A percentile compares a stretch with the other conserved stretches of the same genome.
Evolutionary conservation across 1,140 invertebrate genomes (phyloP).

Genomic region (Leptopilina clavipes): DNA sequence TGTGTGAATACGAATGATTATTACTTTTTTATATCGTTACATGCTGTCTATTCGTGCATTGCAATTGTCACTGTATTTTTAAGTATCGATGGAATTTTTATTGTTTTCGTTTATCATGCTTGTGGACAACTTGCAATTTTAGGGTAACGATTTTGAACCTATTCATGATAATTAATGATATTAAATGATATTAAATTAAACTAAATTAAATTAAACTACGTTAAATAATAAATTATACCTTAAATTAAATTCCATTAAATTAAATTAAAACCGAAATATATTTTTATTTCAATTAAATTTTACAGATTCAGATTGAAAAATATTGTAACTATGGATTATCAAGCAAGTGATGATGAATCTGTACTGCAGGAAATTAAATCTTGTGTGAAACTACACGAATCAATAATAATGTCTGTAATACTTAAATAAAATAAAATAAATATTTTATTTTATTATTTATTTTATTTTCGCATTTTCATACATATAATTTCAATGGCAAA

Average conservation of each 20-base stretch:
- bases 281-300: neutral
- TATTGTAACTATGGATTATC: neutral
- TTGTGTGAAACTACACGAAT: neutral
- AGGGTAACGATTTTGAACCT: no score
- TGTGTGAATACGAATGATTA: neutral
- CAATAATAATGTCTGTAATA: neutral
- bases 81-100: neutral
- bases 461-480: no score
- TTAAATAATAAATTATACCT: no score
- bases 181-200: no score
- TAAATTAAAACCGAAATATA: neutral
- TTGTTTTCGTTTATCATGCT: neutral
- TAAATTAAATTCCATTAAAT: neutral
- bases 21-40: neutral
- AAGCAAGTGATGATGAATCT: neutral
- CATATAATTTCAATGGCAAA: no score
- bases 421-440: neutral
- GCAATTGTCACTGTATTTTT: neutral
- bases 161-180: no score
- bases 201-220: no score
- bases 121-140: neutral
- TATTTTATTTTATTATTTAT: neutral
- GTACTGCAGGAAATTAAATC: neutral
- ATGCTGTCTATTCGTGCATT: neutral
- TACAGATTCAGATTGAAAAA: neutral